Conservation (phyloP, 2,888 invertebrate genomes). For the Endotricha flammealis region DNA sequence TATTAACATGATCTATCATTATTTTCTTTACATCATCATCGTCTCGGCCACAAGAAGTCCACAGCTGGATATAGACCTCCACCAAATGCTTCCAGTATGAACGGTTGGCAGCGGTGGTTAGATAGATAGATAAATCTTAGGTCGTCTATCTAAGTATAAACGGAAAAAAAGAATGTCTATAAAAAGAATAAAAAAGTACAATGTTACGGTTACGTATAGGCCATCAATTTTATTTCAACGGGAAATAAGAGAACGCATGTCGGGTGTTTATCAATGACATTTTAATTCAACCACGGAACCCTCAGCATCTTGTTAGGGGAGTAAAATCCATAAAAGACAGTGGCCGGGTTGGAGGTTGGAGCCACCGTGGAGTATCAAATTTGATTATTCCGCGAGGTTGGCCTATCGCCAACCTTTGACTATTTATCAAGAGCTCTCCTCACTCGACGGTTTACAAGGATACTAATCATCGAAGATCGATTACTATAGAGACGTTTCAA, state of each 20-base stretch:
- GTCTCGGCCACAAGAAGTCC: too few species aligned
- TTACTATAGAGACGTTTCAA: conserved; percentile 39
- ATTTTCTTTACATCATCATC: too few species aligned
- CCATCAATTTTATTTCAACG: conserved; percentile 27
- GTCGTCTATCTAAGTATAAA: too few species aligned
- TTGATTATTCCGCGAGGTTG: conserved; percentile 77
- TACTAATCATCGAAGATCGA: conserved; percentile 65
- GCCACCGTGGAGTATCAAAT: conserved; percentile 63
- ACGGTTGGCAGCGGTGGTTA: too few species aligned
- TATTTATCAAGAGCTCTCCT: conserved; percentile 71
- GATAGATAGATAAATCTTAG: too few species aligned
- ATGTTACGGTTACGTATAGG: too few species aligned
- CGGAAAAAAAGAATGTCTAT: too few species aligned
- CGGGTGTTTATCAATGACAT: conserved; percentile 66
- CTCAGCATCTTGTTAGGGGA: conserved; percentile 71
- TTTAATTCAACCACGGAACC: conserved; percentile 68
- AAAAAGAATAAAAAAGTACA: too few species aligned
- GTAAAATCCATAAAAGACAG: conserved; percentile 74
- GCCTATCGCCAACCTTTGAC: conserved; percentile 73
- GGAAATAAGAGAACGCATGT: conserved; percentile 51
- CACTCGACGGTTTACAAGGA: conserved; percentile 68
- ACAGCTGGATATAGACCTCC: too few species aligned
- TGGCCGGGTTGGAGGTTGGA: conserved; percentile 45
- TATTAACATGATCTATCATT: too few species aligned
- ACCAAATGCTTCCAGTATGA: too few species aligned